These are phyloP conservation scores for Poecile montanus DNA, from an alignment of 2,797 vertebrate genomes.

Conservation along the genomic window DNA sequence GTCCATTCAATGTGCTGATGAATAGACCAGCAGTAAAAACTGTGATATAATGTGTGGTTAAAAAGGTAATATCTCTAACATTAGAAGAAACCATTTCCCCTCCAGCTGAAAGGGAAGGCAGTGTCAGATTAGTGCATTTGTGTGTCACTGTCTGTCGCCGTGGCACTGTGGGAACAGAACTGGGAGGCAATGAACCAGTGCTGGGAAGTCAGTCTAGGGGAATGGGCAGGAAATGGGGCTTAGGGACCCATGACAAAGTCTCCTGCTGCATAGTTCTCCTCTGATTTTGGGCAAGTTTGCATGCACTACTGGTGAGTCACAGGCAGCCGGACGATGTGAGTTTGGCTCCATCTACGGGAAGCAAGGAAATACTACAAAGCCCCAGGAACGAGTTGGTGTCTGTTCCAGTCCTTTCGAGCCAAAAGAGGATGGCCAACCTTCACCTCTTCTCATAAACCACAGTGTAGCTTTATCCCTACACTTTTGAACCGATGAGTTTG, in stretches of 20 bases:
- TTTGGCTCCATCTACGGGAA: constrained; percentile 63
- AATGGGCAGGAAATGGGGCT: neutral
- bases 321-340: neutral
- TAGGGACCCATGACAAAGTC: neutral
- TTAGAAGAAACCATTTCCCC: neutral
- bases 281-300: neutral
- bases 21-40: neutral
- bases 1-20: neutral
- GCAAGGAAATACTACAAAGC: constrained; percentile 6
- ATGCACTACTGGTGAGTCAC: neutral
- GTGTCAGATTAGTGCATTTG: neutral
- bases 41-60: neutral
- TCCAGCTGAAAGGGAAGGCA: neutral
- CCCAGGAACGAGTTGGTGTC: neutral
- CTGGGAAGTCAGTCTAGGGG: neutral
- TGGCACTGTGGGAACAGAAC: neutral
- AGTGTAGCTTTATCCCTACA: neutral
- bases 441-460: neutral
- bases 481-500: neutral
- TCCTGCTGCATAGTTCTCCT: neutral
- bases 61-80: neutral
- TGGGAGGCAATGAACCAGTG: neutral
- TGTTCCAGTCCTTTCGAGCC: neutral
- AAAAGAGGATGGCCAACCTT: neutral
- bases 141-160: neutral